Evolutionary conservation across 1,140 invertebrate genomes (phyloP).

Genomic region (Forficula auricularia): DNA sequence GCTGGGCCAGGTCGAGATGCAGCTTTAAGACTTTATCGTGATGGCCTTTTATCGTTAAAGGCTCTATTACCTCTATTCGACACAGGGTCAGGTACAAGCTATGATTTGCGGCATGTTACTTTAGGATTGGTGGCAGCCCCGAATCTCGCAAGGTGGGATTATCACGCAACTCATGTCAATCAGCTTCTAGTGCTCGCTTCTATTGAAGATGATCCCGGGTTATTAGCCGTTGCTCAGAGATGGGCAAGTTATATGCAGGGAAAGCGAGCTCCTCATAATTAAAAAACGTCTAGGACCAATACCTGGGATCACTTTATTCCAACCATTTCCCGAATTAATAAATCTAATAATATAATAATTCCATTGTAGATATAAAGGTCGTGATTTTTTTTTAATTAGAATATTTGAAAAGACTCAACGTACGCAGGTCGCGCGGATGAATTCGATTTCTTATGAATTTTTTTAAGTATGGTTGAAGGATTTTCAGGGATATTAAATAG

Average conservation of each 20-base stretch:
- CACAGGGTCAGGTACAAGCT: slow-evolving; percentile 88
- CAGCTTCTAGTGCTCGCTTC: slow-evolving; percentile 79
- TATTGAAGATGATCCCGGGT: slow-evolving; percentile 67
- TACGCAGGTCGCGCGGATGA: too few relatives aligned
- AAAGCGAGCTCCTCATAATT: slow-evolving; percentile 83
- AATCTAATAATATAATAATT: too few relatives aligned
- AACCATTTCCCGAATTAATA: too few relatives aligned
- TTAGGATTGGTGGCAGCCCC: slow-evolving; percentile 56
- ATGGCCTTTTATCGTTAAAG: slow-evolving; percentile 20
- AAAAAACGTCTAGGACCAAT: slow-evolving; percentile 17
- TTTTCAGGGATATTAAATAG: too few relatives aligned
- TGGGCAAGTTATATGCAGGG: slow-evolving; percentile 95
- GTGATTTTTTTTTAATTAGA: too few relatives aligned
- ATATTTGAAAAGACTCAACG: too few relatives aligned
- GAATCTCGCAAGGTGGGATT: slow-evolving; percentile 89
- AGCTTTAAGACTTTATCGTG: slow-evolving; percentile 1
- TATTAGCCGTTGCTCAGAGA: slow-evolving; percentile 68
- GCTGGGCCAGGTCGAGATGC: slow-evolving; percentile 5
- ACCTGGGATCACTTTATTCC: too few relatives aligned
- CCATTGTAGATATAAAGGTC: too few relatives aligned
- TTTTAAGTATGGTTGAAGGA: too few relatives aligned
- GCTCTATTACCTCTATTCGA: slow-evolving; percentile 78
- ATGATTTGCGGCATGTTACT: slow-evolving; percentile 87
- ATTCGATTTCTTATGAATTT: too few relatives aligned
- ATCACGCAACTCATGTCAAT: slow-evolving; percentile 95